Percentiles rank a stretch among this genome's conserved stretches.
These are phyloP conservation scores for Synchiropus splendidus DNA, from an alignment of 2,113 vertebrate genomes.

Conservation along the genomic window DNA sequence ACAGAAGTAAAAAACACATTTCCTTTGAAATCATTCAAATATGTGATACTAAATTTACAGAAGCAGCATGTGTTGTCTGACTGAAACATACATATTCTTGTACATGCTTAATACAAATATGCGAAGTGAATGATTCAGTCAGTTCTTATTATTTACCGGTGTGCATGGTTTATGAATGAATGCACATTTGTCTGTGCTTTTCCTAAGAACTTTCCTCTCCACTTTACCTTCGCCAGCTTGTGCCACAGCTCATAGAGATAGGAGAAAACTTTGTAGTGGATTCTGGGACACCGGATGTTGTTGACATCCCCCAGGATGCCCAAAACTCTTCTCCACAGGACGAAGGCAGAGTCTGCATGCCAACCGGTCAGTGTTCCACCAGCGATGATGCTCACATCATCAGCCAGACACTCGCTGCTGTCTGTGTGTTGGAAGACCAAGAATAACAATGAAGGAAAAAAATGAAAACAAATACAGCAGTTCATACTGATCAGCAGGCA, in stretches of 20 bases:
- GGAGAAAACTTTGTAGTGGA: conserved; percentile 87
- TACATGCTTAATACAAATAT: too few relatives aligned
- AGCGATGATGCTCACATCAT: conserved; percentile 93
- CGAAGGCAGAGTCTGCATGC: conserved; percentile 92
- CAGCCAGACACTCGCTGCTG: conserved; percentile 86
- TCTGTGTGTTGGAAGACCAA: conserved; percentile 60
- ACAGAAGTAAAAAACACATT: too few relatives aligned
- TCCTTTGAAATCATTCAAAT: too few relatives aligned
- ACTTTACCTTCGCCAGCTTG: conserved; percentile 87
- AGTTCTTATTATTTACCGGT: too few relatives aligned
- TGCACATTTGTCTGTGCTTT: not conserved
- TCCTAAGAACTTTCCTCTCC: not conserved
- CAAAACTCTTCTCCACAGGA: conserved; percentile 90
- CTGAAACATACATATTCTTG: too few relatives aligned
- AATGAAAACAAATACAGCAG: too few relatives aligned
- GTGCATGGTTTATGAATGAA: too few relatives aligned
- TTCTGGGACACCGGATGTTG: conserved; percentile 83
- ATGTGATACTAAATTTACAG: too few relatives aligned
- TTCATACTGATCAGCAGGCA: too few relatives aligned
- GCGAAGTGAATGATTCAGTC: too few relatives aligned
- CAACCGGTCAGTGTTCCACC: conserved; percentile 90
- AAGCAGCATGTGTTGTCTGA: too few relatives aligned
- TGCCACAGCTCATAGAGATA: conserved; percentile 94
- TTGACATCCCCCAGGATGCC: conserved; percentile 97
- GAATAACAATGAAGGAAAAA: not conserved